phyloP scores from a whole-genome alignment of 2,113 vertebrate species.

The Chaetodon auriga region DNA sequence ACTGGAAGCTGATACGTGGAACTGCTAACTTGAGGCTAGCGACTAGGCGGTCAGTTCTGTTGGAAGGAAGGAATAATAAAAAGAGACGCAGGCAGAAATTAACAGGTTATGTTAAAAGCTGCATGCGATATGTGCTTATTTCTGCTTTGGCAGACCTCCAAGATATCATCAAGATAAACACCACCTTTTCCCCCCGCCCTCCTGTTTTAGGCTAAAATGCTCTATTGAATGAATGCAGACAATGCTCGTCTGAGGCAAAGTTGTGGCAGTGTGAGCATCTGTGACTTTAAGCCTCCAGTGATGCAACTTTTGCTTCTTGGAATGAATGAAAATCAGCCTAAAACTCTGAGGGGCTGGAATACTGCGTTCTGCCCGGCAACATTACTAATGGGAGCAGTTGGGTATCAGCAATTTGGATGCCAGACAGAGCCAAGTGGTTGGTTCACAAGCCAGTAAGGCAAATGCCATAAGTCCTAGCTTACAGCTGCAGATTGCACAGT shows the following conservation, averaged over 20 bases:
- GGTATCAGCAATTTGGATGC: conserved; percentile 5
- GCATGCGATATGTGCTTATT: not conserved
- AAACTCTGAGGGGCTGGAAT: conserved; percentile 20
- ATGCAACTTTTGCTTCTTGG: conserved; percentile 23
- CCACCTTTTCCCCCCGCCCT: not conserved
- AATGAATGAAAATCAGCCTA: conserved; percentile 29
- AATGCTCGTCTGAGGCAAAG: not conserved
- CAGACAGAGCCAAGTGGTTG: not conserved
- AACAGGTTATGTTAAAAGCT: not conserved
- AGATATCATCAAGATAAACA: conserved; percentile 9
- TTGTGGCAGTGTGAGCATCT: conserved; percentile 20
- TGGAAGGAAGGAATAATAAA: not conserved
- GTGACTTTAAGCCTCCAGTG: conserved; percentile 21
- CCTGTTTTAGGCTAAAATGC: not conserved
- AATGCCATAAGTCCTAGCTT: conserved; percentile 10
- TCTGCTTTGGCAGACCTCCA: not conserved
- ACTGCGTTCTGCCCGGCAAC: conserved; percentile 10
- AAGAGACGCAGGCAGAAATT: not conserved
- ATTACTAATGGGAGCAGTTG: conserved; percentile 26
- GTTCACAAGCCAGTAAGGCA: conserved; percentile 1
- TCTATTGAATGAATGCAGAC: not conserved
- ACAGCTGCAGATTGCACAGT: conserved; percentile 16
- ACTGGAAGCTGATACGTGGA: not conserved
- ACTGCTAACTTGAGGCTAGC: too few species aligned
- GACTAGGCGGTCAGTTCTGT: not conserved